Percentiles rank a stretch among this genome's conserved stretches.
Evolutionary conservation across 2,113 vertebrate genomes (phyloP).

Genomic region (Pseudolaguvia tuberculata): DNA sequence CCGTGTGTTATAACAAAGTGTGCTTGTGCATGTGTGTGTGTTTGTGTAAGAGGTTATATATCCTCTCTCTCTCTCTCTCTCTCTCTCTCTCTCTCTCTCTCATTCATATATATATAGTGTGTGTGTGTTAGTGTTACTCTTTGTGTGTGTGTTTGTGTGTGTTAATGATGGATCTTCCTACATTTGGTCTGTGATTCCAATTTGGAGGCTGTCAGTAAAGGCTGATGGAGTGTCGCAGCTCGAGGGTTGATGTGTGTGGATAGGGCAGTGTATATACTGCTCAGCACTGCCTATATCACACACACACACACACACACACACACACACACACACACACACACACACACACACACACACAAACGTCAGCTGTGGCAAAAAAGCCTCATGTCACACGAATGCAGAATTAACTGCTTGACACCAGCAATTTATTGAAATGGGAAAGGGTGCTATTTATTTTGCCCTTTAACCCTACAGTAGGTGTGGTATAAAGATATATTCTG

Average conservation of each 20-base stretch:
- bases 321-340: conserved; percentile 28
- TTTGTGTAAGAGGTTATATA: no score
- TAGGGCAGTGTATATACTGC: conserved; percentile 34
- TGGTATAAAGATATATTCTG: no score
- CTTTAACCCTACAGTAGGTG: not conserved
- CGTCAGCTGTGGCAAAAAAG: conserved; percentile 25
- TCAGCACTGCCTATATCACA: conserved; percentile 41
- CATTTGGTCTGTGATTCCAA: conserved; percentile 55
- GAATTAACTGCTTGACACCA: conserved; percentile 46
- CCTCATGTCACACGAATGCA: conserved; percentile 40
- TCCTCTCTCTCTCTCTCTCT: no score
- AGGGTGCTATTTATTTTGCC: conserved; percentile 13
- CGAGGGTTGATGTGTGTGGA: conserved; percentile 47
- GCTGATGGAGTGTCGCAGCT: conserved; percentile 52
- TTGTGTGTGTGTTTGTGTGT: conserved; percentile 21
- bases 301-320: conserved; percentile 38
- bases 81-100: no score
- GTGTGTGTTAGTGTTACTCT: not conserved
- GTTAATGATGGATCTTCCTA: conserved; percentile 57
- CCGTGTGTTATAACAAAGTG: conserved; percentile 1
- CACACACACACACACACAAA: conserved; percentile 12
- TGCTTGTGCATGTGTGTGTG: conserved; percentile 3
- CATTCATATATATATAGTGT: conserved; percentile 11
- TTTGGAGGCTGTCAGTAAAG: conserved; percentile 56
- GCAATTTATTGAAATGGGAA: not conserved